A percentile compares a stretch with the other conserved stretches of the same genome.
Evolutionary conservation across 2,797 vertebrate species (phyloP).

Genomic region (Capromys pilorides): DNA sequence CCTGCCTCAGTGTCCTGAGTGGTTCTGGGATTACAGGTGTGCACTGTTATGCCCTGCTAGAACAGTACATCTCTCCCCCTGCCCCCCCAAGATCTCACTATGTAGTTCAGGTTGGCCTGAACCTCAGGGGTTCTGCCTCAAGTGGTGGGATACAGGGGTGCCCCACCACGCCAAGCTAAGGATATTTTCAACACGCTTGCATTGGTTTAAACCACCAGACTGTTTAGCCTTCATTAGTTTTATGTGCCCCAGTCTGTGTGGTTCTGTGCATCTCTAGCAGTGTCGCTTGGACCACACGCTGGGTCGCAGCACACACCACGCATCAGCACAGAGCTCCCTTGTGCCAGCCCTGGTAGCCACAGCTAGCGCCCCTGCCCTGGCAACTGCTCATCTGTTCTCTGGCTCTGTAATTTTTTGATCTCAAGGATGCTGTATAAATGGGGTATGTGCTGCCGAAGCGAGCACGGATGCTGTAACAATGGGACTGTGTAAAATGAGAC

Average conservation of each 20-base stretch:
- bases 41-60: background rate
- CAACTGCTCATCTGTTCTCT: background rate
- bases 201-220: background rate
- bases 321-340: background rate
- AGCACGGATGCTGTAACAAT: background rate
- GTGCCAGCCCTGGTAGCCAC: rapidly evolving
- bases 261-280: background rate
- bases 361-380: background rate
- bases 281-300: background rate
- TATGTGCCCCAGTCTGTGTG: background rate
- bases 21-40: background rate
- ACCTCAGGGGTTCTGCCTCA: background rate
- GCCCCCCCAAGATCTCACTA: too few relatives aligned
- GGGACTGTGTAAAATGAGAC: background rate
- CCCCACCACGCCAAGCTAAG: background rate
- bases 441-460: too few relatives aligned
- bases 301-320: background rate
- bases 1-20: background rate
- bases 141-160: background rate
- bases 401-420: background rate
- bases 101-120: background rate
- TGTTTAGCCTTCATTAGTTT: background rate
- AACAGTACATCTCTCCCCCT: background rate
- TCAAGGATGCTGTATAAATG: background rate
- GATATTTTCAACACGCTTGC: background rate